These are phyloP conservation scores for Mormyrus proboscirostris DNA, from an alignment of 2,797 vertebrate species.

Conservation along the genomic window DNA sequence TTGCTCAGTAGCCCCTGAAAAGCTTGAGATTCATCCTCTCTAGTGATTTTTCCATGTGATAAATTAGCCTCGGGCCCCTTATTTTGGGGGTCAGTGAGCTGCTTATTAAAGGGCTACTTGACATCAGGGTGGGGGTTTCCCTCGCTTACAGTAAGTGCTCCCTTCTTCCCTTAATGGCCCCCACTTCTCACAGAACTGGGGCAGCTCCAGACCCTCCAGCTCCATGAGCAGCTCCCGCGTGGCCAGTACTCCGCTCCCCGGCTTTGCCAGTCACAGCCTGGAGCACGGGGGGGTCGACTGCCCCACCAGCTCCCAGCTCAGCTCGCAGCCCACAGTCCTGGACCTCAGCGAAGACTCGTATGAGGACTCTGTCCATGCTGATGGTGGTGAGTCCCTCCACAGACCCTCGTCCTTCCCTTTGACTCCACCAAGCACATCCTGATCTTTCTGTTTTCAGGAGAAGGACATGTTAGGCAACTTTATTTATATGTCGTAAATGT, in stretches of 20 bases:
- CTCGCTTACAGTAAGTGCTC: not conserved
- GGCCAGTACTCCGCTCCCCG: constrained; percentile 49
- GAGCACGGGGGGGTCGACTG: constrained; percentile 34
- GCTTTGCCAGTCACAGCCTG: constrained; percentile 37
- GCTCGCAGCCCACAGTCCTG: not conserved
- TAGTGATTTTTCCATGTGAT: not conserved
- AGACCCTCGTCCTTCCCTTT: not conserved
- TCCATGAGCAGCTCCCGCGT: constrained; percentile 57
- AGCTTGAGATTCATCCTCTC: not conserved
- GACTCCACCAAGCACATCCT: not conserved
- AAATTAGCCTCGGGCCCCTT: not conserved
- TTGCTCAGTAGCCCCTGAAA: not conserved
- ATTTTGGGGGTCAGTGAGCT: not conserved
- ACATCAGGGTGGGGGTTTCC: not conserved
- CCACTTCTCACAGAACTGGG: constrained; percentile 53
- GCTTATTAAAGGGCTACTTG: not conserved
- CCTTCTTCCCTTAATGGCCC: not conserved
- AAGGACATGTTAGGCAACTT: not conserved
- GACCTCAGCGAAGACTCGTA: not conserved
- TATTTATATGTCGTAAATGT: not conserved
- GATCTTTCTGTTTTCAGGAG: not conserved
- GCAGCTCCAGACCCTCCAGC: constrained; percentile 58
- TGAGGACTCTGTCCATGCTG: not conserved
- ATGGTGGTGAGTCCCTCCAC: not conserved
- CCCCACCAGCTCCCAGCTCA: not conserved